phyloP scores from a whole-genome alignment of 1,140 invertebrate species.

The Anagrus nilaparvatae region DNA sequence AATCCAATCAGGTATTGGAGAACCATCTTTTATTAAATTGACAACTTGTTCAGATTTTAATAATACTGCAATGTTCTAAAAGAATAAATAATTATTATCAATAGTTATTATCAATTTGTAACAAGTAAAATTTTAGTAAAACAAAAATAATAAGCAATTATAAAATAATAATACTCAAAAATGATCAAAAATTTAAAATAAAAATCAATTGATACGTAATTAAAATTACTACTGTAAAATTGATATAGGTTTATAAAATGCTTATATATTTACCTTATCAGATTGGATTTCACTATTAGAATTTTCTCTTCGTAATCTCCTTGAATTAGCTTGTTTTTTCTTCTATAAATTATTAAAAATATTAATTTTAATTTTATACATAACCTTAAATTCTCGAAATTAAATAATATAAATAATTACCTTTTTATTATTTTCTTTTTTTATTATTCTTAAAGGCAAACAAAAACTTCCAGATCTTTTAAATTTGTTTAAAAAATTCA shows the following conservation, averaged over 20 bases:
- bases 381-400: background rate
- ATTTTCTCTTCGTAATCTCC: background rate
- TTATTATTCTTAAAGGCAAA: no score
- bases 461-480: no score
- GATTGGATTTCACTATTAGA: conserved; percentile 4
- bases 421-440: background rate
- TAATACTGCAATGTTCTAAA: conserved; percentile 10
- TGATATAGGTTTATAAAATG: no score
- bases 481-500: no score
- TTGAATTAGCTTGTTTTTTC: background rate
- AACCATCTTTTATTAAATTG: conserved; percentile 6
- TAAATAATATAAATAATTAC: conserved; percentile 1
- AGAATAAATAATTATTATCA: background rate
- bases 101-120: no score
- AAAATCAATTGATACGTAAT: no score
- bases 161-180: no score
- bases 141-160: no score
- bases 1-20: conserved; percentile 9
- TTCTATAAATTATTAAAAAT: background rate
- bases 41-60: conserved; percentile 8
- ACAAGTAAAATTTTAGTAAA: no score
- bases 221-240: no score
- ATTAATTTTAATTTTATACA: background rate
- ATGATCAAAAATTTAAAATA: no score
- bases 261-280: conserved; percentile 4